A percentile compares a stretch with the other conserved stretches of the same genome.
Conservation (phyloP, 2,797 vertebrate genomes). For the Pampus argenteus region DNA sequence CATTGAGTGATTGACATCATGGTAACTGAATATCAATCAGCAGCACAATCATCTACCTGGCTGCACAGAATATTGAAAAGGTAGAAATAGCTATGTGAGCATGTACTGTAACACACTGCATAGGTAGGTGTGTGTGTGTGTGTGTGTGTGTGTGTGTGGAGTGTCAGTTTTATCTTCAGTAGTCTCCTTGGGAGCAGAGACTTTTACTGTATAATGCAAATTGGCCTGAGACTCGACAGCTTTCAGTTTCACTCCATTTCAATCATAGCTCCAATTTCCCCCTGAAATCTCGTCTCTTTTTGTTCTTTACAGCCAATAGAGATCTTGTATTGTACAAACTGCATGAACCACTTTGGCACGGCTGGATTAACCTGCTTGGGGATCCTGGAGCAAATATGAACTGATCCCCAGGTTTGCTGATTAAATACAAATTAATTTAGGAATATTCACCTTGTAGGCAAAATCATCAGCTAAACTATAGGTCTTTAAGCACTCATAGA, state of each 20-base stretch:
- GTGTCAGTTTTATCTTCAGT: not conserved
- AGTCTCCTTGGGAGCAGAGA: slow-evolving; percentile 3
- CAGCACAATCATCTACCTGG: slow-evolving; percentile 59
- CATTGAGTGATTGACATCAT: slow-evolving; percentile 60
- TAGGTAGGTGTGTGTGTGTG: slow-evolving; percentile 19
- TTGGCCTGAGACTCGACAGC: slow-evolving; percentile 6
- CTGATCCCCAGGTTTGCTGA: not conserved
- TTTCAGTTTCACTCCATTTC: slow-evolving; percentile 28
- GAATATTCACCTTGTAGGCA: not conserved
- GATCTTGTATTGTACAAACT: not conserved
- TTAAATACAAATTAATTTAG: not conserved
- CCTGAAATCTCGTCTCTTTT: not conserved
- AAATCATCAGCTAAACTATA: not conserved
- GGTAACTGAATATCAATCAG: slow-evolving; percentile 68
- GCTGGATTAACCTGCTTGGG: not conserved
- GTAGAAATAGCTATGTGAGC: slow-evolving; percentile 56
- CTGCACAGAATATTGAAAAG: slow-evolving; percentile 56
- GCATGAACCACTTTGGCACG: not conserved
- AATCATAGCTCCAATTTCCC: not conserved
- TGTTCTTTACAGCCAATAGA: not conserved
- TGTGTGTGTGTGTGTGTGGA: slow-evolving; percentile 20
- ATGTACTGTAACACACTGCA: slow-evolving; percentile 13
- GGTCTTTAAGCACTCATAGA: not conserved
- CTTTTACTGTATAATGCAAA: slow-evolving; percentile 18
- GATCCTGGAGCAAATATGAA: no score